A percentile compares a stretch with the other conserved stretches of the same genome.
These are phyloP conservation scores for Polypterus bichir DNA, from an alignment of 2,113 vertebrate species.

Conservation along the genomic window DNA sequence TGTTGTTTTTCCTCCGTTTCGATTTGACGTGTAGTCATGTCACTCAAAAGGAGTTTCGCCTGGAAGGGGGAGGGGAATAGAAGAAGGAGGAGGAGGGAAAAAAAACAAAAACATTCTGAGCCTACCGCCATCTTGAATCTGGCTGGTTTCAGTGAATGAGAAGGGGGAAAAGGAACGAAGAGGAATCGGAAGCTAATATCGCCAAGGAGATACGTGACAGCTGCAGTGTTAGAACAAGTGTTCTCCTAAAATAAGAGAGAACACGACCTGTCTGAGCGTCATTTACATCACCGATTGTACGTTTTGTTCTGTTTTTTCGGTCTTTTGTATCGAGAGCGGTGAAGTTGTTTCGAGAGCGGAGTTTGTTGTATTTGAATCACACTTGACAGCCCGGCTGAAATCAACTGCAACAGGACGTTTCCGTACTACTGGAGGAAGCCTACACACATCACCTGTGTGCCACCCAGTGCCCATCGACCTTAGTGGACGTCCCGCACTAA, in stretches of 20 bases:
- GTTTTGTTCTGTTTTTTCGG: background rate
- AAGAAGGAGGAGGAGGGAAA: constrained; percentile 25
- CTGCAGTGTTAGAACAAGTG: constrained; percentile 4
- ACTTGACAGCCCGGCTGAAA: constrained; percentile 1
- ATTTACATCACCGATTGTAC: background rate
- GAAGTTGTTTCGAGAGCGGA: constrained; percentile 10
- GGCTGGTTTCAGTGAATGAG: constrained; percentile 45
- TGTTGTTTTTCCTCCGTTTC: background rate
- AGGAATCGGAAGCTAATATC: background rate
- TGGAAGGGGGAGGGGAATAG: constrained; percentile 21
- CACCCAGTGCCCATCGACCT: too few relatives aligned
- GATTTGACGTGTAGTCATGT: constrained; percentile 23
- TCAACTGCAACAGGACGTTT: background rate
- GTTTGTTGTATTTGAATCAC: constrained; percentile 4
- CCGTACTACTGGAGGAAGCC: too few relatives aligned
- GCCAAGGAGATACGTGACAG: constrained; percentile 17
- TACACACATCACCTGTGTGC: too few relatives aligned
- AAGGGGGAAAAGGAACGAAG: constrained; percentile 27
- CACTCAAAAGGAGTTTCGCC: constrained; percentile 16
- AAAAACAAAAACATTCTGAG: constrained; percentile 68
- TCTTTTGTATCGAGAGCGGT: constrained; percentile 2
- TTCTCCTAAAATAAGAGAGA: background rate
- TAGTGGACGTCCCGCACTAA: too few relatives aligned
- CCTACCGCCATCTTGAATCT: constrained; percentile 75
- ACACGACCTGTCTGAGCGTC: too few relatives aligned